Evolutionary conservation across 2,888 invertebrate genomes (phyloP), one percentile per base, ranked within the genome.

Genomic region (Panzeria rudis): DNA sequence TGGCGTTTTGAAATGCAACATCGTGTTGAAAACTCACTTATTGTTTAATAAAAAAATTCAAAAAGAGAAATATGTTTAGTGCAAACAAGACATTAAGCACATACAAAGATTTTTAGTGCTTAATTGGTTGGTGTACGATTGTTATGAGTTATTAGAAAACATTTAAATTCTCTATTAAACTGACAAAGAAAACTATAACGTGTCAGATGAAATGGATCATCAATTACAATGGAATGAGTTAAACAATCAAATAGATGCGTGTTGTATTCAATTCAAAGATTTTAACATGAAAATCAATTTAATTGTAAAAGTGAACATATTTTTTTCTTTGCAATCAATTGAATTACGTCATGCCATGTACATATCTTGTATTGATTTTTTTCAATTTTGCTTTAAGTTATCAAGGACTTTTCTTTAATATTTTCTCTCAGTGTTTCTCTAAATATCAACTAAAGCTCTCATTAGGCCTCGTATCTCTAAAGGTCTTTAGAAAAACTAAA

Each of bases 391-490:
- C 47, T 1, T 5, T 2, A 52, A 20, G 23, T 20, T 9, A 11
- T 9, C 13, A 8, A 3, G 9, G 29, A 29, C 29, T 59, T 59
- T 3, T n/a, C n/a, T 38, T 15, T 2, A 29, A n/a, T 8, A 29
- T 11, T 66, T 77, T 69, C 50, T 41, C 6, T 52, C 38, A 69
- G 29, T 78, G 38, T 54, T 17, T 59, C 1, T 20, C 20, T 44
- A 5, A 41, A 23, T 52, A 25, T 17, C 20, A 32, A 11, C 3
- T 7, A 0, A 73, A 20, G n/a, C 38, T 68, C 32, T 73, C 56
- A 73, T 56, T 68, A 73, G 80, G 50, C 59, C 56, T 66, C 66
- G 68, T 59, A 41, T 29, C 38, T 66, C 50, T 20, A 13, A 50
- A 79, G 20, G 23, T 41, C 61, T 69, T 32, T 54, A 41, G 35